These are phyloP conservation scores for Solenodon paradoxus DNA, from an alignment of 2,113 vertebrate species.

Conservation along the genomic window DNA sequence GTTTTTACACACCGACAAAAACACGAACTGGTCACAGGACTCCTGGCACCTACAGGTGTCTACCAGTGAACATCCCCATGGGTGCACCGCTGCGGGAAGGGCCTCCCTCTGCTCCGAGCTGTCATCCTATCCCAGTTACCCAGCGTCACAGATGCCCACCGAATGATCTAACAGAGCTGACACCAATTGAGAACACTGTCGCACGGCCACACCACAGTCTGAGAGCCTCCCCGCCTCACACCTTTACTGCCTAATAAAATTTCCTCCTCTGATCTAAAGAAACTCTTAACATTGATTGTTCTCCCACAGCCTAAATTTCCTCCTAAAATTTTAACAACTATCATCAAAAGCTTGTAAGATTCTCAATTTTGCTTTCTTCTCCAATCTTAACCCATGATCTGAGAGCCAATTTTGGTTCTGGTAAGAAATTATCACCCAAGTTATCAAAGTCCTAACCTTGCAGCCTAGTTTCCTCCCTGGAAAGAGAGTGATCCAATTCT, in stretches of 20 bases:
- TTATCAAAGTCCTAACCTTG: neutral
- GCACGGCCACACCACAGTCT: neutral
- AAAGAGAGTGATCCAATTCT: neutral
- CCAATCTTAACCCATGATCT: neutral
- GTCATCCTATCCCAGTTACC: neutral
- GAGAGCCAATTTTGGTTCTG: neutral
- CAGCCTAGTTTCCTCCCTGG: neutral
- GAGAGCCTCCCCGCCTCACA: neutral
- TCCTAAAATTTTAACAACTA: slow-evolving; percentile 1
- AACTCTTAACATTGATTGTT: neutral
- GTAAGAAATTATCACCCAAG: neutral
- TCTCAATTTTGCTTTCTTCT: neutral
- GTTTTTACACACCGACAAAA: neutral
- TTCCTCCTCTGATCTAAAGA: neutral
- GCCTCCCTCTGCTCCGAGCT: neutral
- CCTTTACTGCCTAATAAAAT: neutral
- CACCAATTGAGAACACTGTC: neutral
- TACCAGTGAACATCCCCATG: neutral
- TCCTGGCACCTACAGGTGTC: neutral
- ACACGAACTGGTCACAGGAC: neutral
- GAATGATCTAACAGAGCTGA: neutral
- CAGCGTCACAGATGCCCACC: neutral
- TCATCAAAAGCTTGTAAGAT: neutral
- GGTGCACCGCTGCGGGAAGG: neutral
- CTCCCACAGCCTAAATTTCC: neutral